These are phyloP conservation scores for Danio jaintianensis DNA, from an alignment of 2,797 vertebrate species.

Conservation along the genomic window DNA sequence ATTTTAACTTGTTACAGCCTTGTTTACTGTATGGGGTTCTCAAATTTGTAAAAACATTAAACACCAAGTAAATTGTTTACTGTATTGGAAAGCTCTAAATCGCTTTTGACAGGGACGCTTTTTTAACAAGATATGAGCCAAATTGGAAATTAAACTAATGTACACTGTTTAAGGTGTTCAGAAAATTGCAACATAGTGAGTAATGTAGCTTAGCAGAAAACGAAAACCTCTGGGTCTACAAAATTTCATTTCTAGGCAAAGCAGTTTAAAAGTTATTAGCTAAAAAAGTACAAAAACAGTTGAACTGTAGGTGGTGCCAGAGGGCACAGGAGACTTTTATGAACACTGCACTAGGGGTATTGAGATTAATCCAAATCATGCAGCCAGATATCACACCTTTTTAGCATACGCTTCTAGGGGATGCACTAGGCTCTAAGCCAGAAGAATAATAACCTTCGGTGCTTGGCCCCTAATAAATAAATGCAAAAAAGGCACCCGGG, in stretches of 20 bases:
- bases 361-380: neutral
- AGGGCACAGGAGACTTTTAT: neutral
- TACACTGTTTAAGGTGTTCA: neutral
- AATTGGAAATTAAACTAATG: neutral
- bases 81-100: neutral
- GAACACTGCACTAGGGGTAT: neutral
- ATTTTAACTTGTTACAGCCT: neutral
- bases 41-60: neutral
- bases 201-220: neutral
- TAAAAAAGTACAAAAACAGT: neutral
- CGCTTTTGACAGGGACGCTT: neutral
- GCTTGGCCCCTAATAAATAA: neutral
- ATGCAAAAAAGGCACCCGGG: neutral
- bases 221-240: neutral
- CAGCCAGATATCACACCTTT: constrained; percentile 16
- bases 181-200: neutral
- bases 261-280: neutral
- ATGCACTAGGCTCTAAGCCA: constrained; percentile 1
- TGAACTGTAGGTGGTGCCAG: neutral
- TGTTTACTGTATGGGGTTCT: neutral
- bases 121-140: neutral
- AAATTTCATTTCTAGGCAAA: neutral
- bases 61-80: neutral
- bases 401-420: neutral
- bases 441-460: neutral